phyloP scores from a whole-genome alignment of 2,113 vertebrate species.

The Seriola rivoliana region DNA sequence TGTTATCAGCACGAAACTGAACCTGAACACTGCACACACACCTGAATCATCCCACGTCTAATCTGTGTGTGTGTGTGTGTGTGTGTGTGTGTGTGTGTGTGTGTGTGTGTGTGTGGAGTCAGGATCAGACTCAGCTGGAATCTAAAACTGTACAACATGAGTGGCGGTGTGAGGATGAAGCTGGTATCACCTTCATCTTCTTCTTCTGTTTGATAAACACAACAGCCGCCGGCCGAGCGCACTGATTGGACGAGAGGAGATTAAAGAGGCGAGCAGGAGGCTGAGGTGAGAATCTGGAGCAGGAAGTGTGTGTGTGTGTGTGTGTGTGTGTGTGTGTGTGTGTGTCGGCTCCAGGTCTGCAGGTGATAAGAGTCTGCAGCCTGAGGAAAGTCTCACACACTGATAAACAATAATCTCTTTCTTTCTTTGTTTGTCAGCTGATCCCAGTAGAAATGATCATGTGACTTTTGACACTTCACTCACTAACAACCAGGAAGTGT shows the following conservation, averaged over 20 bases:
- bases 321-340: background rate
- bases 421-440: too few relatives aligned
- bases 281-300: background rate
- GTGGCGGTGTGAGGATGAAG: background rate
- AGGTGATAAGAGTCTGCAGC: background rate
- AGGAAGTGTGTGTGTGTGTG: background rate
- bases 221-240: background rate
- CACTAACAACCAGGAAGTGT: too few relatives aligned
- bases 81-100: background rate
- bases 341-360: constrained; percentile 14
- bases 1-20: background rate
- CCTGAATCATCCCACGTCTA: background rate
- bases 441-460: too few relatives aligned
- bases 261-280: constrained; percentile 37
- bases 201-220: constrained; percentile 66
- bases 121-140: background rate
- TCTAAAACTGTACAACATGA: background rate
- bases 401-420: too few relatives aligned
- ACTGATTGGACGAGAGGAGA: constrained; percentile 57
- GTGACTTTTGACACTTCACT: too few relatives aligned
- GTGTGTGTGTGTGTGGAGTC: too few relatives aligned
- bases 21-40: background rate
- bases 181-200: constrained; percentile 36
- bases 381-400: background rate
- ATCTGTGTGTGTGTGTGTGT: background rate